Conservation (phyloP, 1,140 invertebrate genomes). For the honey bee (Apis mellifera) region Amel_HAv3.1 CM009931.2:18751501-18752000, state of each 20-base stretch:
- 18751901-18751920: background rate
- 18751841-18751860: background rate
- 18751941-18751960: too few relatives aligned
- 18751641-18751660: constrained; percentile 47
- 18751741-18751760: constrained; percentile 43
- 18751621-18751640: constrained; percentile 16
- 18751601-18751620: background rate
- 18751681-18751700: background rate
- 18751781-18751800: constrained; percentile 22
- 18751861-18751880: background rate
- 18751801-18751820: constrained; percentile 13
- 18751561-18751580: background rate
- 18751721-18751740: constrained; percentile 40
- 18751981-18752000: too few relatives aligned
- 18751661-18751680: constrained; percentile 1
- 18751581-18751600: constrained; percentile 6
- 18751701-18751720: constrained; percentile 10
- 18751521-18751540: background rate
- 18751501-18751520: background rate
- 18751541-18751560: background rate
- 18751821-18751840: constrained; percentile 23
- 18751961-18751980: too few relatives aligned
- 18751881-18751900: background rate
- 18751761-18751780: constrained; percentile 26
- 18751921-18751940: too few relatives aligned